These are phyloP conservation scores for Scomber scombrus DNA, from an alignment of 2,113 vertebrate species.

Conservation along the genomic window DNA sequence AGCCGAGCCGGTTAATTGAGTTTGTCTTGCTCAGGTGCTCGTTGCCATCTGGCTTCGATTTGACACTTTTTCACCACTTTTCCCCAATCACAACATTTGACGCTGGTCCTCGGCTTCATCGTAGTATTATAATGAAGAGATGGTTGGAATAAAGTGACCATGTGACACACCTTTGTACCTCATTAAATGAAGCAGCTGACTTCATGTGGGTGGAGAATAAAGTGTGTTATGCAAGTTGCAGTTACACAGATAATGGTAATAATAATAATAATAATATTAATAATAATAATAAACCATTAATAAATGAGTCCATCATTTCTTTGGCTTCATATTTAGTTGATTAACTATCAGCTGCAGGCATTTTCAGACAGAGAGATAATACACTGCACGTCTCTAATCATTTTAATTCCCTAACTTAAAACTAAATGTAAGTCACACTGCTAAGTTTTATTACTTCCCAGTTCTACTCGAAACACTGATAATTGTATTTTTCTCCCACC, in stretches of 20 bases:
- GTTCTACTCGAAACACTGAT: not conserved
- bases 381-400: not conserved
- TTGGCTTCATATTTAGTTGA: too few species aligned
- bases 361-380: not conserved
- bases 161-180: not conserved
- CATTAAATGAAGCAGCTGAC: not conserved
- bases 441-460: constrained; percentile 16
- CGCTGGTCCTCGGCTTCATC: not conserved
- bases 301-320: too few species aligned
- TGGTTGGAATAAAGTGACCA: too few species aligned
- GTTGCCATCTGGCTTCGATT: constrained; percentile 30
- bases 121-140: too few species aligned
- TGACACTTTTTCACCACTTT: constrained; percentile 10
- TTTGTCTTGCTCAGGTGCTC: constrained; percentile 71
- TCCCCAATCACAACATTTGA: not conserved
- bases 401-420: not conserved
- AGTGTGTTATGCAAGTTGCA: not conserved
- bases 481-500: constrained; percentile 17
- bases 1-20: constrained; percentile 52
- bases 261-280: not conserved
- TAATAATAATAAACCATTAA: too few species aligned
- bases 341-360: not conserved
- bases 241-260: not conserved
- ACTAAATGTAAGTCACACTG: constrained; percentile 4
- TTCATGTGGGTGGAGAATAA: not conserved